Conservation (phyloP, 2,888 invertebrate genomes). For the Antitype chi region DNA sequence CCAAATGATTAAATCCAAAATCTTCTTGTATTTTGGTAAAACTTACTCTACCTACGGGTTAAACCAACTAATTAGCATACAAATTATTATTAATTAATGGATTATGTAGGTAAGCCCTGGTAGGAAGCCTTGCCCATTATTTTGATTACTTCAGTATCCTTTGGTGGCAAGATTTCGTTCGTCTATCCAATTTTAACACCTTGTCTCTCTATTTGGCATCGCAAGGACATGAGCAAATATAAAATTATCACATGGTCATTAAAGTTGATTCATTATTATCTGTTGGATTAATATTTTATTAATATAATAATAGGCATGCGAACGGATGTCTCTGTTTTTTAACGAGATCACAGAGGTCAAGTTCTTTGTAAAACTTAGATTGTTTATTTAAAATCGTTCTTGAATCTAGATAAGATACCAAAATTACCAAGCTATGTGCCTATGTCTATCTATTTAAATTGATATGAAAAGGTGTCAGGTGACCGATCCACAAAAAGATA, state of each 20-base stretch:
- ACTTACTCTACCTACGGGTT: too few species aligned
- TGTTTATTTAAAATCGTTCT: not conserved
- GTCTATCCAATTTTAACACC: conserved; percentile 33
- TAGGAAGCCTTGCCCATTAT: conserved; percentile 39
- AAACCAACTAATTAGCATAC: conserved; percentile 5
- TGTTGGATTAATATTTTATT: conserved; percentile 6
- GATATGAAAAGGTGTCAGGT: not conserved
- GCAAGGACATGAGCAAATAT: conserved; percentile 56
- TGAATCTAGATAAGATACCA: not conserved
- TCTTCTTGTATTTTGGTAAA: not conserved
- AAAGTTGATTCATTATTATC: conserved; percentile 46
- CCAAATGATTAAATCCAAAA: not conserved
- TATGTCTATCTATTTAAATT: not conserved
- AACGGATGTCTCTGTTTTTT: conserved; percentile 19
- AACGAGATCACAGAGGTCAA: not conserved
- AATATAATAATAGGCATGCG: conserved; percentile 17
- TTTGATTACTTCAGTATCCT: conserved; percentile 28
- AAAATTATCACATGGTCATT: conserved; percentile 39
- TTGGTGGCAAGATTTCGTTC: conserved; percentile 18
- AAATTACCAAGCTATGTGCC: too few species aligned
- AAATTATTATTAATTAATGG: conserved; percentile 18
- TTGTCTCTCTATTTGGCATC: conserved; percentile 47
- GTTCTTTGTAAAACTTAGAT: conserved; percentile 6
- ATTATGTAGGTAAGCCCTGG: not conserved
- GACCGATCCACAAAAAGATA: not conserved